Evolutionary conservation across 2,888 invertebrate genomes (phyloP).

Genomic region (Bombylius discolor): DNA sequence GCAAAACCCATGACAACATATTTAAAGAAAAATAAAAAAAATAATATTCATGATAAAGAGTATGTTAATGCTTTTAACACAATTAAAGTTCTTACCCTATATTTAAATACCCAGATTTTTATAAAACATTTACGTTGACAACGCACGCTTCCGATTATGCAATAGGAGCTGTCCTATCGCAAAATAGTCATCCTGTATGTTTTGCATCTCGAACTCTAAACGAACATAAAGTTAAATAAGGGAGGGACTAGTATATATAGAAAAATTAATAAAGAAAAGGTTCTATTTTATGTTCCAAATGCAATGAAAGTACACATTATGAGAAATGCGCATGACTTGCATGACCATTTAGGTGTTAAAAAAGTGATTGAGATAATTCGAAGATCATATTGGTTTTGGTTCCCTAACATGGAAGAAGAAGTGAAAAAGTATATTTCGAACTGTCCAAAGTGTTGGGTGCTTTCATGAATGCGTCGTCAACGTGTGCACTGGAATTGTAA

Average conservation of each 20-base stretch:
- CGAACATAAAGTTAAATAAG: slow-evolving; percentile 4
- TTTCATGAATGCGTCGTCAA: too few species aligned
- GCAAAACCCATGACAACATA: slow-evolving; percentile 4
- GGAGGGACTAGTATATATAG: slow-evolving; percentile 4
- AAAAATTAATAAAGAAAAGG: background rate
- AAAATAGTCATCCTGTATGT: slow-evolving; percentile 5
- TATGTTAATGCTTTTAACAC: slow-evolving; percentile 12
- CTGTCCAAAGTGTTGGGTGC: background rate
- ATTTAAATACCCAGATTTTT: slow-evolving; percentile 7
- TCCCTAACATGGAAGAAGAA: slow-evolving; percentile 6
- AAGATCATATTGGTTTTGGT: slow-evolving; percentile 18
- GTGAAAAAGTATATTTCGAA: background rate
- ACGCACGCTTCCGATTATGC: slow-evolving; percentile 10
- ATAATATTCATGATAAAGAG: slow-evolving; percentile 4
- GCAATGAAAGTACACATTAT: background rate
- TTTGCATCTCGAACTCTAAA: slow-evolving; percentile 7
- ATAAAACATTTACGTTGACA: slow-evolving; percentile 7
- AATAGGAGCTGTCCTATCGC: slow-evolving; percentile 8
- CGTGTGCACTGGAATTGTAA: too few species aligned
- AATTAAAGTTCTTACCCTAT: slow-evolving; percentile 10
- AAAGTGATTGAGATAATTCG: slow-evolving; percentile 1
- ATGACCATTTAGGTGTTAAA: slow-evolving; percentile 8
- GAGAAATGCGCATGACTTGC: background rate
- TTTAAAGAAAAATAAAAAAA: slow-evolving; percentile 9
- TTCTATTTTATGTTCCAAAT: slow-evolving; percentile 9